Evolutionary conservation across 2,113 vertebrate genomes (phyloP), one percentile per base, ranked within the genome.

Genomic region (Malaclemys terrapin): DNA sequence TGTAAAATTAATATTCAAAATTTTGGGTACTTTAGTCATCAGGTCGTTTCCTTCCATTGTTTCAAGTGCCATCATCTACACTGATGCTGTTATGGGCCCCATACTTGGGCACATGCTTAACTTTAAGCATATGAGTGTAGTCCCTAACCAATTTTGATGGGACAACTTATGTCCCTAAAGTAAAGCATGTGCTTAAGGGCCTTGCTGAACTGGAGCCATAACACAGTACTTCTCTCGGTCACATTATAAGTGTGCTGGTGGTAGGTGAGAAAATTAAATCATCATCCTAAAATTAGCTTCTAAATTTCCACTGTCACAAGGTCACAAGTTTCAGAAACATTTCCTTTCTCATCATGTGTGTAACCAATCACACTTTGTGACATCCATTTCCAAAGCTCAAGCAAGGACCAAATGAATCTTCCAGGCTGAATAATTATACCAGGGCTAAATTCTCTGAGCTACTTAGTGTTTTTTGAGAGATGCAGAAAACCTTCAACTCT

Each of bases 401-500:
- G 91, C n/a, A 91, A 93, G 29, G 49, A 86, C 25, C 0, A 0
- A 69, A 45, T 96, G 65, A 47, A 3, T 93, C 45, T 80, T 91
- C 81, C 59, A 89, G 54, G 80, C 92, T 16, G 27, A 97, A 93
- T 47, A 79, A 75, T 35, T 95, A n/a, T 72, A 87, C 17, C 78
- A 94, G 95, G 31, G 65, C 59, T 0, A 0, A 14, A 29, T 84
- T 65, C 53, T 87, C 75, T 87, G 92, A 89, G 85, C 42, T 29
- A 3, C 4, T 22, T 42, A 76, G 38, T 42, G 11, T 11, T 78
- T 78, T 78, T 27, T 24, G 75, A 45, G 42, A 47, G 52, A 62
- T 31, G 80, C 31, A 92, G 80, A 96, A 80, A 42, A 91, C 53
- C 83, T 47, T 54, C 95, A 80, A 93, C 12, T 91, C 84, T 94